These are phyloP conservation scores for Hirudo medicinalis DNA, from an alignment of 1,140 invertebrate species.

Conservation along the genomic window DNA sequence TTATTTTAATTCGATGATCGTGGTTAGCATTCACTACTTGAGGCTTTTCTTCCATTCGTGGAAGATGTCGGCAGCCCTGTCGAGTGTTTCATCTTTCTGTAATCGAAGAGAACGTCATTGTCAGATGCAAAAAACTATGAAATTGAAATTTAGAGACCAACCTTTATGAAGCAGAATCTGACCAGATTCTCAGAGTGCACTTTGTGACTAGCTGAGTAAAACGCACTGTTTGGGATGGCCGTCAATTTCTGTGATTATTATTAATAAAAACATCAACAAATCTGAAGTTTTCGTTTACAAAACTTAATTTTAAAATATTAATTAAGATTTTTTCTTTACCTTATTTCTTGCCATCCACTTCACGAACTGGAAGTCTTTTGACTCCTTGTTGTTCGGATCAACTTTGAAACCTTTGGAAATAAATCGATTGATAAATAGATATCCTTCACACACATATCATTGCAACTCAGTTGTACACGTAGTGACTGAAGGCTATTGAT, in stretches of 20 bases:
- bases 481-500: neutral
- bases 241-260: constrained; percentile 56
- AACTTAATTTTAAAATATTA: neutral
- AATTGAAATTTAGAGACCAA: constrained; percentile 22
- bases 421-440: constrained; percentile 12
- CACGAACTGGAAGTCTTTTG: constrained; percentile 77
- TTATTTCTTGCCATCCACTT: constrained; percentile 88
- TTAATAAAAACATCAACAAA: constrained; percentile 1
- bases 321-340: constrained; percentile 23
- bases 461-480: neutral
- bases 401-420: constrained; percentile 28
- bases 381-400: constrained; percentile 36
- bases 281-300: neutral
- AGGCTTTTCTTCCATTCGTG: constrained; percentile 21
- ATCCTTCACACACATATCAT: neutral
- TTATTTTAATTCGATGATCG: no score
- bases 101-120: neutral
- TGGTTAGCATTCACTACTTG: no score
- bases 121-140: neutral
- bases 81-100: constrained; percentile 25
- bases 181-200: constrained; percentile 71
- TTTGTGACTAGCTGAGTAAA: constrained; percentile 73
- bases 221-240: constrained; percentile 83
- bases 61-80: constrained; percentile 24
- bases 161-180: constrained; percentile 80